Base-by-base conservation (phyloP, 2,113 vertebrate species). In the Megaceryle torquata region DNA sequence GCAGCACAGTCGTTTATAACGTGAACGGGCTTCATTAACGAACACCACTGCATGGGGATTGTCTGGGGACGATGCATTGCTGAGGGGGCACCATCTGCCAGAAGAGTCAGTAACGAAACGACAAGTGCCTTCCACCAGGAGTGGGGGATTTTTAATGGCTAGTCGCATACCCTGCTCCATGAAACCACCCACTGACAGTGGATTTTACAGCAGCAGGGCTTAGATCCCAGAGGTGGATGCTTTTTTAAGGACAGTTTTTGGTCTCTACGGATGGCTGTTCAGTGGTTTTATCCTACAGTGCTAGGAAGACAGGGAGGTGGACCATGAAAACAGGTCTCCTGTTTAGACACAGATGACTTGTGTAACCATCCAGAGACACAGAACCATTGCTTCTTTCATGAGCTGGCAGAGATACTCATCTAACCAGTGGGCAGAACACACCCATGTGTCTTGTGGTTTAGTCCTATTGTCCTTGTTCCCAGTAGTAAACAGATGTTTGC, bases 81-180 rank as follows among this genome's bases (percentile, higher is more conserved):
- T 97, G 92, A 86, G 95, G 88, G 90, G 86, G 15, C 72, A 74
- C 81, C 93, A 95, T 95, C 92, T 96, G 95, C 96, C 94, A 89
- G 65, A 84, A 22, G 60, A 82, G 84, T 69, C 91, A 81, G 51
- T 78, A 91, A 79, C 68, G 68, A 88, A 96, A 63, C 56, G 65
- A 51, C 56, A 65, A 77, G 78, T 72, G 86, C 80, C 64, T 85
- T 91, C 78, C 88, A 74, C 75, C 64, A 85, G 35, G 57, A 67
- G 26, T 20, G 33, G 59, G 69, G 69, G 43, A 91, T 70, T 88
- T 94, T 94, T 86, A 92, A 72, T 63, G 78, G 53, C 64, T 56
- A 54, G 43, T 51, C 9, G 6, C 51, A 28, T 93, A 39, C 28
- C 77, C 60, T 78, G 50, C 64, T 72, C 76, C 54, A 29, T 57